Evolutionary conservation across 2,888 invertebrate species (phyloP).

Genomic region (Tineola bisselliella): DNA sequence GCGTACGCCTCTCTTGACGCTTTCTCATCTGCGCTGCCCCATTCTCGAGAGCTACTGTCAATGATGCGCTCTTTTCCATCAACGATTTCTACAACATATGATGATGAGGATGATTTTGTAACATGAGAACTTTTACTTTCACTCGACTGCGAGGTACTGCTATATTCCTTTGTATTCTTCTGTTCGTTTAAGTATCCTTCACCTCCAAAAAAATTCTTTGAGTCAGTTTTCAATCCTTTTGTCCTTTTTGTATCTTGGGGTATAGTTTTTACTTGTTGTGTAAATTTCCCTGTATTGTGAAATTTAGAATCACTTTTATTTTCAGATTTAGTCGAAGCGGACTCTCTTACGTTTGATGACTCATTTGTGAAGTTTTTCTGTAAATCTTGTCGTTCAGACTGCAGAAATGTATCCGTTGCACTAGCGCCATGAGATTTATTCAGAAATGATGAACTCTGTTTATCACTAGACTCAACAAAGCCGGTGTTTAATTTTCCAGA

Average conservation of each 20-base stretch:
- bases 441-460: conserved; percentile 31
- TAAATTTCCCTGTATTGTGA: conserved; percentile 21
- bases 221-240: conserved; percentile 39
- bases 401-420: conserved; percentile 47
- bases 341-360: conserved; percentile 27
- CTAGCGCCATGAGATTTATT: conserved; percentile 46
- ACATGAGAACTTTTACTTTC: conserved; percentile 65
- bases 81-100: conserved; percentile 72
- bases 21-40: conserved; percentile 60
- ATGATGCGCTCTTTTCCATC: conserved; percentile 72
- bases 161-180: conserved; percentile 40
- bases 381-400: conserved; percentile 50
- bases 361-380: conserved; percentile 21
- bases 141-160: conserved; percentile 50
- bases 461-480: conserved; percentile 42
- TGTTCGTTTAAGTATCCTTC: conserved; percentile 45
- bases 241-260: conserved; percentile 35
- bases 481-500: conserved; percentile 56
- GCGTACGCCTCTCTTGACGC: conserved; percentile 61
- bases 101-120: conserved; percentile 70
- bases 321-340: conserved; percentile 15
- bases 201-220: conserved; percentile 48
- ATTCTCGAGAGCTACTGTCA: conserved; percentile 68
- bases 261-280: conserved; percentile 40
- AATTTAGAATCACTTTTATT: conserved; percentile 21